These are phyloP conservation scores for Lasioglossum zephyrum DNA, from an alignment of 2,888 invertebrate species.

Conservation along the genomic window DNA sequence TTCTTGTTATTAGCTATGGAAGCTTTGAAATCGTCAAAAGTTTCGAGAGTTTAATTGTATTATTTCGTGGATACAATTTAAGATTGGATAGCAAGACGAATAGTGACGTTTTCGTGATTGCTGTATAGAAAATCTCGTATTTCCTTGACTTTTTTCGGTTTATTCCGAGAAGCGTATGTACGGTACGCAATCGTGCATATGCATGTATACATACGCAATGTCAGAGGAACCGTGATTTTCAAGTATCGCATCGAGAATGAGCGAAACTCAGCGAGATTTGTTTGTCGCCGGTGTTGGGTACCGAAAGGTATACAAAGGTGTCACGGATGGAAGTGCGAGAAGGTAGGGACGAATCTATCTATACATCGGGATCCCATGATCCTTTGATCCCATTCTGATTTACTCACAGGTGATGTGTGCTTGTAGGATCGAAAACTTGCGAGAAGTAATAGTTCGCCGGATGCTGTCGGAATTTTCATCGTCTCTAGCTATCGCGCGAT, in stretches of 20 bases:
- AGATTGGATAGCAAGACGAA: not conserved
- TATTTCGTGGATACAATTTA: not conserved
- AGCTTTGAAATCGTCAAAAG: too few species aligned
- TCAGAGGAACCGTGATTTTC: slow-evolving; percentile 35
- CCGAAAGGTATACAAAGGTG: slow-evolving; percentile 40
- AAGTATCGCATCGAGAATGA: slow-evolving; percentile 61
- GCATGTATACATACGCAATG: slow-evolving; percentile 32
- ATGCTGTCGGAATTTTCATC: slow-evolving; percentile 65
- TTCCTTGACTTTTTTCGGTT: not conserved
- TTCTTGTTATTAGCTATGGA: too few species aligned
- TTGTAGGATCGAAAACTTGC: slow-evolving; percentile 70
- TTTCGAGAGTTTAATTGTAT: not conserved
- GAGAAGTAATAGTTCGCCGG: slow-evolving; percentile 59
- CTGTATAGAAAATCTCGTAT: not conserved
- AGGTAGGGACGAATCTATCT: slow-evolving; percentile 63
- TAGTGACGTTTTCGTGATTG: slow-evolving; percentile 11
- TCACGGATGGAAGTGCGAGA: not conserved
- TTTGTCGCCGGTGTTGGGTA: slow-evolving; percentile 48
- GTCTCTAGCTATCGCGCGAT: slow-evolving; percentile 27
- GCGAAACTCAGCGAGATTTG: slow-evolving; percentile 58
- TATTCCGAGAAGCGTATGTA: slow-evolving; percentile 14
- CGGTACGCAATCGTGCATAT: slow-evolving; percentile 46
- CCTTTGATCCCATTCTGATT: slow-evolving; percentile 78
- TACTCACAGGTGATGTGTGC: slow-evolving; percentile 73
- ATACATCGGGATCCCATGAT: slow-evolving; percentile 75